Percentiles rank a stretch among this genome's conserved stretches.
These are phyloP conservation scores for Adelognathus sp. DNA, from an alignment of 2,888 invertebrate genomes.

Conservation along the genomic window DNA sequence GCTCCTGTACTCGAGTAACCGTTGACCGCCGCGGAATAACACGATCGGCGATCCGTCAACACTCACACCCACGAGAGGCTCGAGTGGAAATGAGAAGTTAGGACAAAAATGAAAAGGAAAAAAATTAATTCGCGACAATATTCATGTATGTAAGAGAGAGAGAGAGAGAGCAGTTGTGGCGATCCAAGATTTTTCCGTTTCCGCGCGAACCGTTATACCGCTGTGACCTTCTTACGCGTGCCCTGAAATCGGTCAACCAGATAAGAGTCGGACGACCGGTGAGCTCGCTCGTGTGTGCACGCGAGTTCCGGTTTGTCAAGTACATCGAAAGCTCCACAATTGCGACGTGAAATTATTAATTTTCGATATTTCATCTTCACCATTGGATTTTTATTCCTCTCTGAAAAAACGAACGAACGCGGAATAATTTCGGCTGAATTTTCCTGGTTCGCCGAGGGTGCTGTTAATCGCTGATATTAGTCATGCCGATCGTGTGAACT, in stretches of 20 bases:
- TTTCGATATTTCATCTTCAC: no score
- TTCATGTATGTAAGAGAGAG: no score
- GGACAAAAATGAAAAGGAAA: not conserved
- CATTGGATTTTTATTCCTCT: not conserved
- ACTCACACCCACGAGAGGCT: no score
- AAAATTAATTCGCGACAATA: not conserved
- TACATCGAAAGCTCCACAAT: no score
- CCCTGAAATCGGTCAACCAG: not conserved
- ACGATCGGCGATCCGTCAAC: no score
- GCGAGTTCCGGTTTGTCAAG: not conserved
- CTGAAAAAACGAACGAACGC: not conserved
- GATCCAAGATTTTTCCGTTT: not conserved
- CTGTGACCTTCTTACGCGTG: not conserved
- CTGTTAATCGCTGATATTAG: no score
- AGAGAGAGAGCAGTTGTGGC: no score
- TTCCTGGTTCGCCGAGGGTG: not conserved
- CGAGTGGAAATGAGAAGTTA: no score
- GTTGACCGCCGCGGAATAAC: no score
- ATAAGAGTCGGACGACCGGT: not conserved
- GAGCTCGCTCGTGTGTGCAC: not conserved
- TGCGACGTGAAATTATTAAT: no score
- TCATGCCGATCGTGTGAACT: not conserved
- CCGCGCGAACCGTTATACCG: not conserved
- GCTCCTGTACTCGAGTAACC: no score
- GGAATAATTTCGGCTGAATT: not conserved